Evolutionary conservation across 2,113 vertebrate genomes (phyloP).

Genomic region (Amazona guildingii): DNA sequence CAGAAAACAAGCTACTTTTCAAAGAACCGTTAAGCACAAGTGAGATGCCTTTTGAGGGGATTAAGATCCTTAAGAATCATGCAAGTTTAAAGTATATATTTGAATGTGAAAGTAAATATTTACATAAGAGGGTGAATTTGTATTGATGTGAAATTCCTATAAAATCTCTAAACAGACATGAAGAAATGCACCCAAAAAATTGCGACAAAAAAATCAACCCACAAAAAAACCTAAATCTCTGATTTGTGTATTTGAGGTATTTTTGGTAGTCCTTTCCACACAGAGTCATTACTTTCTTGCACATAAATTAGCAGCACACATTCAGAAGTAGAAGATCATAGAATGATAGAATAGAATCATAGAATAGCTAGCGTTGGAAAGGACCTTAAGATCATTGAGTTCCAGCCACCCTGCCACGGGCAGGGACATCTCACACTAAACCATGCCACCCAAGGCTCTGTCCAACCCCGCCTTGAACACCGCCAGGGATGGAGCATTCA

Average conservation of each 20-base stretch:
- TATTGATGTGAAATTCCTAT: neutral
- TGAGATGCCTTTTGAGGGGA: neutral
- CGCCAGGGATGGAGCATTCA: no score
- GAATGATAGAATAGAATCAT: no score
- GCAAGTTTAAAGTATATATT: neutral
- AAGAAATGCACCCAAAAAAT: slow-evolving; percentile 2
- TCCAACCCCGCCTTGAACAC: no score
- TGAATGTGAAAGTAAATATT: neutral
- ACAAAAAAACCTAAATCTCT: neutral
- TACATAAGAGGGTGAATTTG: neutral
- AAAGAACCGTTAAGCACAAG: neutral
- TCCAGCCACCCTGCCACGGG: no score
- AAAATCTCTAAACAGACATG: neutral
- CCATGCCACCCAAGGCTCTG: no score
- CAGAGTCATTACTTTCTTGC: neutral
- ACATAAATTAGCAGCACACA: neutral
- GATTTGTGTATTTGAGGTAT: neutral
- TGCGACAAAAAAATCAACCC: neutral
- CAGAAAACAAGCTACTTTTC: slow-evolving; percentile 3
- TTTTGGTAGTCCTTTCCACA: neutral
- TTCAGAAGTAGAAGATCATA: neutral
- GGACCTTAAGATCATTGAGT: no score
- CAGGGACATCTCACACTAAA: no score
- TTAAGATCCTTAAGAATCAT: neutral
- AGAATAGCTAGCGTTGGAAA: no score